These are phyloP conservation scores for Drosophila anomelani DNA, from an alignment of 2,888 invertebrate genomes.

Conservation along the genomic window DNA sequence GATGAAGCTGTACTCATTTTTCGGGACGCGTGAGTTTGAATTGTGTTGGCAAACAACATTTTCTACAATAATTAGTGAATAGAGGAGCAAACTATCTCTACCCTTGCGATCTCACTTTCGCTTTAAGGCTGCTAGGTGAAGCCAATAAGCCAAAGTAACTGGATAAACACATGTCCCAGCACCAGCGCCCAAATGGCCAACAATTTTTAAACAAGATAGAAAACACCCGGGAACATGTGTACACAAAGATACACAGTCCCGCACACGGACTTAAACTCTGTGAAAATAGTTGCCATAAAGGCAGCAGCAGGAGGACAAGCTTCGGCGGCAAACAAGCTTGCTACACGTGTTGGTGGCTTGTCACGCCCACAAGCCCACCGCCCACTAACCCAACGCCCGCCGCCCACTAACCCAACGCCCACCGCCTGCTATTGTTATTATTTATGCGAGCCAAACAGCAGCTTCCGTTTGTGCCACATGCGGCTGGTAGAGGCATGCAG, in stretches of 20 bases:
- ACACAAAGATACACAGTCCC: constrained; percentile 33
- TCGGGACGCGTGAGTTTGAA: constrained; percentile 1
- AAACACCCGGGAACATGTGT: constrained; percentile 50
- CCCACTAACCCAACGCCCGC: background rate
- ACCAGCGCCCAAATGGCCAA: constrained; percentile 48
- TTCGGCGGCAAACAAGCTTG: constrained; percentile 40
- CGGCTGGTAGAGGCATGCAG: constrained; percentile 62
- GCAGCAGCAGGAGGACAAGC: constrained; percentile 22
- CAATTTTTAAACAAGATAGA: constrained; percentile 61
- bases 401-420: constrained; percentile 5
- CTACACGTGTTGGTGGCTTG: constrained; percentile 71
- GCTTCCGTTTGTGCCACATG: constrained; percentile 81
- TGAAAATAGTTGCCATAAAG: constrained; percentile 74
- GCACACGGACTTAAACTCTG: constrained; percentile 57
- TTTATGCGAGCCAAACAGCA: constrained; percentile 80
- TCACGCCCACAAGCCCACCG: constrained; percentile 49
- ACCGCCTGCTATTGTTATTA: constrained; percentile 69
- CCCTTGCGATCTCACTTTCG: constrained; percentile 28
- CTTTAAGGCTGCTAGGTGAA: constrained; percentile 37
- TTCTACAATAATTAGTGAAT: constrained; percentile 29
- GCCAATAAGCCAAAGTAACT: constrained; percentile 59
- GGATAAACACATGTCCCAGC: constrained; percentile 56
- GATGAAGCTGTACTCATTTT: background rate
- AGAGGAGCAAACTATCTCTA: constrained; percentile 2
- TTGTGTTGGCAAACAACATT: background rate